phyloP scores from a whole-genome alignment of 2,888 invertebrate species.

The Nasonovia ribisnigri region DNA sequence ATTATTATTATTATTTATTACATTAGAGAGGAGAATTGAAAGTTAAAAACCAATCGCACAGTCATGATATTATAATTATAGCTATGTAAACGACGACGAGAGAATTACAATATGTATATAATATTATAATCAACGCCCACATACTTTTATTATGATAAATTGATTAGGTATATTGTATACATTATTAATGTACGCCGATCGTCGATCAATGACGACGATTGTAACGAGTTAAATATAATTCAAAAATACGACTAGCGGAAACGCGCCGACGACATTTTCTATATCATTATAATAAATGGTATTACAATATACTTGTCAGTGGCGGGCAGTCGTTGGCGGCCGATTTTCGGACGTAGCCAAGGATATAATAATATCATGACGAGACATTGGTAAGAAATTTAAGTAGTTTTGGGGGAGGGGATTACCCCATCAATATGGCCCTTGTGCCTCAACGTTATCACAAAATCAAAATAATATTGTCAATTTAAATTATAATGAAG shows the following conservation, averaged over 20 bases:
- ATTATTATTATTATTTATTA: too few relatives aligned
- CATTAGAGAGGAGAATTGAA: not conserved
- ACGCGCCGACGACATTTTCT: not conserved
- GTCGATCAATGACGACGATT: slow-evolving; percentile 29
- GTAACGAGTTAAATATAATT: slow-evolving; percentile 8
- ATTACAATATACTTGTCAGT: not conserved
- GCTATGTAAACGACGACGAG: not conserved
- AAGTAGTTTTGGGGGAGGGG: not conserved
- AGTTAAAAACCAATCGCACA: slow-evolving; percentile 1
- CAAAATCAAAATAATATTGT: not conserved
- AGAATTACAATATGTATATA: not conserved
- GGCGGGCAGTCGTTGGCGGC: too few relatives aligned
- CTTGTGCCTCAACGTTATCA: not conserved
- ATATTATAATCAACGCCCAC: slow-evolving; percentile 8
- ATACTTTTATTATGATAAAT: slow-evolving; percentile 20
- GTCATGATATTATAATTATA: not conserved
- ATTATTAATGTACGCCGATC: slow-evolving; percentile 1
- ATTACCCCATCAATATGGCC: not conserved
- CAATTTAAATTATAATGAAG: not conserved
- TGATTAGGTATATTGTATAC: too few relatives aligned
- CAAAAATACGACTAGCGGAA: not conserved
- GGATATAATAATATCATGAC: not conserved
- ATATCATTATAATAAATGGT: not conserved
- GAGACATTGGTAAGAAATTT: not conserved
- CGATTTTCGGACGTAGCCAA: too few relatives aligned